Conservation (phyloP, 2,888 invertebrate genomes). For the Yponomeuta sedellus region DNA sequence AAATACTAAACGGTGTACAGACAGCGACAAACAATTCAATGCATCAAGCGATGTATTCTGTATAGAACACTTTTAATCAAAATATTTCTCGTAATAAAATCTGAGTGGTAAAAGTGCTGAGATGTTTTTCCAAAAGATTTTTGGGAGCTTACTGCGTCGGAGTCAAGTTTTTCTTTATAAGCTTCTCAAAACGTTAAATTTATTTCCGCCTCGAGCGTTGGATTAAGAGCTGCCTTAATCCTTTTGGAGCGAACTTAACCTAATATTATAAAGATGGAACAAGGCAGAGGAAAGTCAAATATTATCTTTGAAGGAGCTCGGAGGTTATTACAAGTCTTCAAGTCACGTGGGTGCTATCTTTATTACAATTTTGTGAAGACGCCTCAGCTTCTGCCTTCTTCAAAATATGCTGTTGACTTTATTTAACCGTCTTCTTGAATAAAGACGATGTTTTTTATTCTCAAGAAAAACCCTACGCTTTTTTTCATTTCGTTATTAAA, state of each 20-base stretch:
- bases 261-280: constrained; percentile 71
- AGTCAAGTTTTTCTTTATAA: constrained; percentile 69
- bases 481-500: too few relatives aligned
- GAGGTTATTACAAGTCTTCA: constrained; percentile 47
- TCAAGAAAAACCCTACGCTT: not conserved
- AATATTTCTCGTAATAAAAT: not conserved
- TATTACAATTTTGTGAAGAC: constrained; percentile 10
- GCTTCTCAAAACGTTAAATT: constrained; percentile 68
- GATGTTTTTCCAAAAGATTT: constrained; percentile 28
- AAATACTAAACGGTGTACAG: not conserved
- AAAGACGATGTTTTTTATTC: not conserved
- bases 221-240: constrained; percentile 72
- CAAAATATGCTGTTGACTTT: constrained; percentile 5
- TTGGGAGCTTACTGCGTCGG: constrained; percentile 47
- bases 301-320: constrained; percentile 68
- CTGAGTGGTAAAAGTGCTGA: not conserved
- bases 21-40: not conserved
- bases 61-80: not conserved
- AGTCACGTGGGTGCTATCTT: constrained; percentile 37
- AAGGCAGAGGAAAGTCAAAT: constrained; percentile 68
- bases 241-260: constrained; percentile 71
- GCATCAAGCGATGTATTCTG: not conserved
- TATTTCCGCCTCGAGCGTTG: constrained; percentile 69
- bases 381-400: not conserved
- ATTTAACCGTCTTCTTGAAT: not conserved